These are phyloP conservation scores for Aphidius ervi DNA, from an alignment of 1,140 invertebrate genomes.

Conservation along the genomic window DNA sequence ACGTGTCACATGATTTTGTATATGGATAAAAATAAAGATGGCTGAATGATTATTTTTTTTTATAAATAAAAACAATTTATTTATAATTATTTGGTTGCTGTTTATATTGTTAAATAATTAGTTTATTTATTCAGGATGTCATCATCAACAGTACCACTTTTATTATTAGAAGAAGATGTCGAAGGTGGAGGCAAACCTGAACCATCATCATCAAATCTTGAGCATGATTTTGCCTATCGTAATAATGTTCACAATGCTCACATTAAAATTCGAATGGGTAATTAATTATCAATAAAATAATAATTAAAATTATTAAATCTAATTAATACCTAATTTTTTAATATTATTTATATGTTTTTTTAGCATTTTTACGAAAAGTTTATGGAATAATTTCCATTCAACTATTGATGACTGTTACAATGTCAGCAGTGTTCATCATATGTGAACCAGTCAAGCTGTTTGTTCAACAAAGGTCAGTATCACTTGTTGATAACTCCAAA, in stretches of 20 bases:
- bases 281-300: constrained; percentile 15
- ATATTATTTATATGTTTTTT: constrained; percentile 18
- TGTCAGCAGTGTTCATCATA: constrained; percentile 63
- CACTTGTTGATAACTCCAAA: constrained; percentile 2
- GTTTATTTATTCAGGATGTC: constrained; percentile 5
- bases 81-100: background rate
- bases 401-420: constrained; percentile 63
- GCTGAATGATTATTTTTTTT: too few relatives aligned
- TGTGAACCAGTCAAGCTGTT: constrained; percentile 61
- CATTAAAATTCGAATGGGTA: constrained; percentile 62
- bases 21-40: too few relatives aligned
- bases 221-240: constrained; percentile 66
- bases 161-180: constrained; percentile 58
- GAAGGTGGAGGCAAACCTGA: constrained; percentile 58
- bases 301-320: background rate
- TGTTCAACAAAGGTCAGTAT: constrained; percentile 65
- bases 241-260: constrained; percentile 66
- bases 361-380: constrained; percentile 76
- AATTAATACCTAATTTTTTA: constrained; percentile 7
- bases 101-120: background rate
- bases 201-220: constrained; percentile 32
- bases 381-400: constrained; percentile 75
- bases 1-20: too few relatives aligned
- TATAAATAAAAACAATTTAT: too few relatives aligned
- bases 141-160: constrained; percentile 41